Percentiles rank a stretch among this genome's conserved stretches.
Evolutionary conservation across 2,888 invertebrate genomes (phyloP).

Genomic region (Drosophila meridionalis): DNA sequence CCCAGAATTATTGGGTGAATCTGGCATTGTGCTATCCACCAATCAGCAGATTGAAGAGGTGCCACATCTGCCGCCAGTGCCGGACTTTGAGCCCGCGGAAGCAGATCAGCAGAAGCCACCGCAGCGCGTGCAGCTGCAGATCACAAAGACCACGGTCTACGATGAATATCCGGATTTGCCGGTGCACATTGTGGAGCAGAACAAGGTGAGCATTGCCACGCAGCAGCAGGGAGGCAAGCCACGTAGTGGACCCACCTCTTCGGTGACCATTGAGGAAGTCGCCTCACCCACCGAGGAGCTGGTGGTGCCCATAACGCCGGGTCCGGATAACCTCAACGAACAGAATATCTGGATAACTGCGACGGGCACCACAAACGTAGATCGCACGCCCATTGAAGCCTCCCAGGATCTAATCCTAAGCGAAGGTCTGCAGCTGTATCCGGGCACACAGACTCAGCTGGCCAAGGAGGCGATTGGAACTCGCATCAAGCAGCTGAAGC

Average conservation of each 20-base stretch:
- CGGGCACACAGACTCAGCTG: conserved; percentile 64
- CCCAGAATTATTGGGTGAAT: conserved; percentile 65
- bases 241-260: conserved; percentile 83
- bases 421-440: conserved; percentile 81
- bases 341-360: conserved; percentile 79
- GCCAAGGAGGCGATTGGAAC: conserved; percentile 86
- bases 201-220: conserved; percentile 75
- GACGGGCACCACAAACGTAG: conserved; percentile 40
- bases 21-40: conserved; percentile 70
- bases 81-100: conserved; percentile 24
- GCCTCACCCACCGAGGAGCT: conserved; percentile 85
- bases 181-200: conserved; percentile 73
- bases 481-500: conserved; percentile 86
- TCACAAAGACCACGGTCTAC: conserved; percentile 79
- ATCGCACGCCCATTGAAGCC: conserved; percentile 59
- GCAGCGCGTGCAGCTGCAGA: conserved; percentile 76
- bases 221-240: conserved; percentile 62
- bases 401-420: conserved; percentile 78
- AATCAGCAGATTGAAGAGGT: conserved; percentile 60
- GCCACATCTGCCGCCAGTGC: conserved; percentile 50
- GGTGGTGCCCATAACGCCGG: conserved; percentile 86
- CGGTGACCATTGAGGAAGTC: conserved; percentile 86
- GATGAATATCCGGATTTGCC: conserved; percentile 77
- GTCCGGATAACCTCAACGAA: conserved; percentile 81
- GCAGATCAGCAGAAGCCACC: conserved; percentile 42